A percentile compares a stretch with the other conserved stretches of the same genome.
Evolutionary conservation across 1,140 invertebrate species (phyloP).

Genomic region (Streblospio benedicti): DNA sequence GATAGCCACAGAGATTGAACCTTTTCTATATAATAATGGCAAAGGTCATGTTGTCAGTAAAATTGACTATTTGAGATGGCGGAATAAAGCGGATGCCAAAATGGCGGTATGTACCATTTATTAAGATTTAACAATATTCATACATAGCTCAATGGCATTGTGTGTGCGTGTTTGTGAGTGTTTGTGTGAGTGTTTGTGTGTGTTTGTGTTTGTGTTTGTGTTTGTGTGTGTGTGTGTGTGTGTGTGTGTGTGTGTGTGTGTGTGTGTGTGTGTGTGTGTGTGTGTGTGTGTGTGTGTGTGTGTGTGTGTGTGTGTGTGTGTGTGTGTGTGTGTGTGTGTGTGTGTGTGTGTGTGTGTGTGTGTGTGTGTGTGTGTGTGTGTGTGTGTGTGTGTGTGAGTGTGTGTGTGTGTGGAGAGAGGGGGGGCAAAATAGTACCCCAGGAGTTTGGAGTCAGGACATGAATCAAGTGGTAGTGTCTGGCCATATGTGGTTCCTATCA

Average conservation of each 20-base stretch:
- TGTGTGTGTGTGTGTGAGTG: no score
- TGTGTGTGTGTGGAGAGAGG: no score
- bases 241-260: not conserved
- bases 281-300: not conserved
- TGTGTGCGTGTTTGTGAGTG: not conserved
- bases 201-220: slow-evolving; percentile 5
- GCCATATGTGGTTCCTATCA: no score
- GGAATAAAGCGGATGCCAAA: slow-evolving; percentile 56
- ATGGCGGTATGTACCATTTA: slow-evolving; percentile 49
- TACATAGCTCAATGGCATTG: not conserved
- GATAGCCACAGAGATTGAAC: slow-evolving; percentile 75
- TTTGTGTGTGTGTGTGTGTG: not conserved
- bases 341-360: not conserved
- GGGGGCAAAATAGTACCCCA: no score
- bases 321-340: not conserved
- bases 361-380: not conserved
- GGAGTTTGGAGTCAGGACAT: no score
- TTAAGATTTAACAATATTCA: no score
- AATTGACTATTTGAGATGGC: slow-evolving; percentile 85
- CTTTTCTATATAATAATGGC: slow-evolving; percentile 82
- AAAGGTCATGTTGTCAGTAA: slow-evolving; percentile 76
- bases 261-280: not conserved
- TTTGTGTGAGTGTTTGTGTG: not conserved
- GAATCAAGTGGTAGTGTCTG: no score
- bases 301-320: no score